A percentile compares a stretch with the other conserved stretches of the same genome.
phyloP scores from a whole-genome alignment of 2,888 invertebrate species.

The Chrysina gloriosa region DNA sequence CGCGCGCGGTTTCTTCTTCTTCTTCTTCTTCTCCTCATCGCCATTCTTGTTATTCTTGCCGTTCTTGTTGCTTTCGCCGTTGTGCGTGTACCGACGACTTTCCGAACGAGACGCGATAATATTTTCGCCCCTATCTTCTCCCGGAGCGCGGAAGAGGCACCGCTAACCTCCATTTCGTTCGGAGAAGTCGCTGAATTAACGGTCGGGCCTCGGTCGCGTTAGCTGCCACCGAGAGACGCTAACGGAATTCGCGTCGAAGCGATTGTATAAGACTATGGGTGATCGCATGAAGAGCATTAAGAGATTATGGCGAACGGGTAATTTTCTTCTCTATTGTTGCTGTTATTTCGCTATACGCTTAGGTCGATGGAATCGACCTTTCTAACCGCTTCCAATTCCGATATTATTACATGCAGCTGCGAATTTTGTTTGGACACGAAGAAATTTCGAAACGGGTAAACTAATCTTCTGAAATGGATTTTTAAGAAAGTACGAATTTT shows the following conservation, averaged over 20 bases:
- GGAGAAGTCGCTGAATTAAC: constrained; percentile 32
- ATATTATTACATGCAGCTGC: too few relatives aligned
- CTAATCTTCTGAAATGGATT: too few relatives aligned
- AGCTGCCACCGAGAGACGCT: constrained; percentile 4
- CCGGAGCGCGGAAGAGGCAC: constrained; percentile 20
- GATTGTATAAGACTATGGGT: neutral
- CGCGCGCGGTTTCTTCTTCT: neutral
- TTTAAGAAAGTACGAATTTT: too few relatives aligned
- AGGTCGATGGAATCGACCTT: too few relatives aligned
- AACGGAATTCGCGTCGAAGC: constrained; percentile 17
- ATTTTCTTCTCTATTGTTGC: too few relatives aligned
- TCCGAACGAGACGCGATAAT: neutral
- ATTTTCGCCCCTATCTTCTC: constrained; percentile 16
- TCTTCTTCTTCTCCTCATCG: neutral
- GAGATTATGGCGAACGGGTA: too few relatives aligned
- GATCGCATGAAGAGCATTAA: too few relatives aligned
- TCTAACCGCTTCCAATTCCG: too few relatives aligned
- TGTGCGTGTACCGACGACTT: neutral
- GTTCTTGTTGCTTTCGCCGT: neutral
- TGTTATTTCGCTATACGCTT: too few relatives aligned
- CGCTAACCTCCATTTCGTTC: constrained; percentile 33
- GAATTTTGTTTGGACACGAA: too few relatives aligned
- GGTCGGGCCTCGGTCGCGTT: neutral
- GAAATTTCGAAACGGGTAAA: too few relatives aligned
- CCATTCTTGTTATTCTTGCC: neutral